Evolutionary conservation across 1,140 invertebrate species (phyloP).

Genomic region (Macrostomum lignano): DNA sequence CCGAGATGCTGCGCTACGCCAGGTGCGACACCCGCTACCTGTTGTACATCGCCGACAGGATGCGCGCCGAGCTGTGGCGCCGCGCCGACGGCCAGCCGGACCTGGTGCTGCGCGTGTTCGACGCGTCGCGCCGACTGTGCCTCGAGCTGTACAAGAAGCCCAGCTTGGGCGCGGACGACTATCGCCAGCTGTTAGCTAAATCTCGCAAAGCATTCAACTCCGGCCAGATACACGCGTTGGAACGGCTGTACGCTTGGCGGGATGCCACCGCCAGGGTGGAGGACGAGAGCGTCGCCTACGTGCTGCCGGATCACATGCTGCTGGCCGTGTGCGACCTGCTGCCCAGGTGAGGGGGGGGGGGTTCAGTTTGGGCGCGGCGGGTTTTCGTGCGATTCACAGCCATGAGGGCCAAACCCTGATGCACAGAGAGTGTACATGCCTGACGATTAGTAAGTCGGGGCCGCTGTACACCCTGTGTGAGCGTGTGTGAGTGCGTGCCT

Average conservation of each 20-base stretch:
- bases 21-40: slow-evolving; percentile 78
- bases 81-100: slow-evolving; percentile 43
- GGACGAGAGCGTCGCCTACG: slow-evolving; percentile 57
- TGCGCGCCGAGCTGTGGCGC: slow-evolving; percentile 51
- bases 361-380: too few species aligned
- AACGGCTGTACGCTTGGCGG: slow-evolving; percentile 56
- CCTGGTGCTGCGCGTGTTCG: slow-evolving; percentile 39
- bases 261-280: slow-evolving; percentile 50
- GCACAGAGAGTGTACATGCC: too few species aligned
- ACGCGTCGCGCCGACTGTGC: slow-evolving; percentile 43
- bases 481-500: too few species aligned
- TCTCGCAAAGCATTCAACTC: slow-evolving; percentile 54
- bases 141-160: slow-evolving; percentile 45
- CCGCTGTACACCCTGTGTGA: too few species aligned
- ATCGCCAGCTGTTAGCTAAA: slow-evolving; percentile 43
- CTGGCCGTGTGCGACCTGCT: slow-evolving; percentile 58
- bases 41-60: slow-evolving; percentile 55
- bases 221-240: slow-evolving; percentile 47
- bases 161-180: slow-evolving; percentile 39
- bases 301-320: slow-evolving; percentile 80
- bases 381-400: too few species aligned
- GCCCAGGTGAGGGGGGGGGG: too few species aligned
- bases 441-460: too few species aligned
- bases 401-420: too few species aligned
- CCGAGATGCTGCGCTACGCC: slow-evolving; percentile 56